A percentile compares a stretch with the other conserved stretches of the same genome.
These are phyloP conservation scores for Alexandromys fortis DNA, from an alignment of 2,113 vertebrate species.

Conservation along the genomic window DNA sequence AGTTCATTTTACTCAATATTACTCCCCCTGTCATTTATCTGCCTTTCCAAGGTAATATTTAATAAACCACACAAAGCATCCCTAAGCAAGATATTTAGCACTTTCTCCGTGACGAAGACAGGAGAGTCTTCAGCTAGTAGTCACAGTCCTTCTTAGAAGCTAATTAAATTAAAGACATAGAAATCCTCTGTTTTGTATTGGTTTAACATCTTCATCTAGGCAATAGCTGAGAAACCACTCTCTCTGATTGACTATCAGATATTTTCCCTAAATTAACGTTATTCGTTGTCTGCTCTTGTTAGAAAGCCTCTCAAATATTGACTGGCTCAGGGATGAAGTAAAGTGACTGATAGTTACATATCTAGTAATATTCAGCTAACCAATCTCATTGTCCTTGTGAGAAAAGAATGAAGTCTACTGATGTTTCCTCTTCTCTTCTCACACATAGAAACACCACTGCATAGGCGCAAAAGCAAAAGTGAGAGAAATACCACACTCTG, in stretches of 20 bases:
- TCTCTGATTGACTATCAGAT: neutral
- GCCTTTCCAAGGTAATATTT: neutral
- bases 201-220: neutral
- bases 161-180: neutral
- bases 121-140: neutral
- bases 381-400: neutral
- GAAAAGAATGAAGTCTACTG: fast-evolving
- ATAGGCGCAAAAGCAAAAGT: neutral
- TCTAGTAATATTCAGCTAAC: neutral
- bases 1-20: neutral
- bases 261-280: neutral
- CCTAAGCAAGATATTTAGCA: neutral
- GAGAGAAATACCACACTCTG: neutral
- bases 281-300: neutral
- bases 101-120: neutral
- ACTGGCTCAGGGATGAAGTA: neutral
- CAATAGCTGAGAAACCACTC: neutral
- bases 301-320: neutral
- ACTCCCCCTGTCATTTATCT: neutral
- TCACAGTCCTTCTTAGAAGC: neutral
- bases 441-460: fast-evolving
- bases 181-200: neutral
- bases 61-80: neutral
- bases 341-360: neutral
- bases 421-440: neutral